A percentile compares a stretch with the other conserved stretches of the same genome.
Conservation (phyloP, 1,140 invertebrate genomes). For the Papilio dardanus region DNA sequence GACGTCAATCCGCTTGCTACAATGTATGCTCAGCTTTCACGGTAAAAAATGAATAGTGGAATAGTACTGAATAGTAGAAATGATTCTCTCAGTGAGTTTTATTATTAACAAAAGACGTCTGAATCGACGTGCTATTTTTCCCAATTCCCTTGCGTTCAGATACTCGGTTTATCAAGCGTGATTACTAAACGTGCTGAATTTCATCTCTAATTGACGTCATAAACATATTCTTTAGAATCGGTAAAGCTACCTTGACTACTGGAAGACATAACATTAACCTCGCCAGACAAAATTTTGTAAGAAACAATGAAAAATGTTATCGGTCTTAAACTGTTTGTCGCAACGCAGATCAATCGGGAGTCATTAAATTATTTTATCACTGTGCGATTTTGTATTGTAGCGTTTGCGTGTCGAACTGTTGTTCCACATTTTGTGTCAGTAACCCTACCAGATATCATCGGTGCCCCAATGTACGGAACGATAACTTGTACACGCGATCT, state of each 20-base stretch:
- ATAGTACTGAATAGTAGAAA: not conserved
- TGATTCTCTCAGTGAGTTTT: not conserved
- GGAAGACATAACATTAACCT: too few relatives aligned
- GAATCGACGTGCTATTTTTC: not conserved
- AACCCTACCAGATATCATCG: slow-evolving; percentile 17
- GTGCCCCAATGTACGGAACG: not conserved
- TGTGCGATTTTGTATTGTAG: not conserved
- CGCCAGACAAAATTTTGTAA: not conserved
- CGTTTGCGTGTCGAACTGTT: not conserved
- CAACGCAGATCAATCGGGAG: not conserved
- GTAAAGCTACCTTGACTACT: too few relatives aligned
- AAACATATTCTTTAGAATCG: too few relatives aligned
- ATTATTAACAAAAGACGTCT: not conserved
- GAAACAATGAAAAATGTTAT: not conserved
- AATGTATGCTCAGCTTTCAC: not conserved
- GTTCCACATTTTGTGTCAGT: slow-evolving; percentile 30
- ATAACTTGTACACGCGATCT: slow-evolving; percentile 6
- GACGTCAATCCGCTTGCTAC: not conserved
- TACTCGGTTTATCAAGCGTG: not conserved
- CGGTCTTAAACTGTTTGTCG: not conserved
- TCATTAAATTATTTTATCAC: not conserved
- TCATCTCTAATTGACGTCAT: too few relatives aligned
- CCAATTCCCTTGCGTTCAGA: not conserved
- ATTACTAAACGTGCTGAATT: too few relatives aligned
- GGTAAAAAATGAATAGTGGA: not conserved